Base-by-base conservation (phyloP, 2,797 vertebrate species). In the Alfaro cultratus region DNA sequence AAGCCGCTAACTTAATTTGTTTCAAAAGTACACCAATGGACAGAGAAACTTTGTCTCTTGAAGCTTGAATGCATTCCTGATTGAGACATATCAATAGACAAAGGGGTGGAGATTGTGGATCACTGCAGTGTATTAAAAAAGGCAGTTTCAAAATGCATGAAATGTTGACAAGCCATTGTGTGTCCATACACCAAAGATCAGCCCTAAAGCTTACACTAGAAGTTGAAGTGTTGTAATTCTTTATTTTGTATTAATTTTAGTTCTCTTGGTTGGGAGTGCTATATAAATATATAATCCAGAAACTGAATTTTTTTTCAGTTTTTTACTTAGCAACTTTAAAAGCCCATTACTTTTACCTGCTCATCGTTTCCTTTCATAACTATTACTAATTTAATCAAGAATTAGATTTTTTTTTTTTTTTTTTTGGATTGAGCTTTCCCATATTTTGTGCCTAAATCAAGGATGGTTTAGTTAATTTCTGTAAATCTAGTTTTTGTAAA, bases 401-500 rank as follows among this genome's bases (percentile, higher is more conserved):
- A 79, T 64, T 68, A 49, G 88, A 91, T 39, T 39, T 73, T 83
- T 57, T n/a, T 31, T 57, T 91, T 88, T 85, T 80, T 43, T 76
- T 81, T 92, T 90, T 87, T 85, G 64, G 82, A 90, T 85, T 87
- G 83, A 89, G 85, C 85, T 92, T 91, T 92, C 77, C 76, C 88
- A 86, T 94, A 93, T 89, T 88, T 89, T 93, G 92, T 95, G 94
- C 92, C 94, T 95, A 91, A 93, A 92, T 90, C 87, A 82, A 87
- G 53, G 85, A 86, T 85, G 76, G 78, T 87, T 91, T 83, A 81
- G 84, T 90, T 83, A 84, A 91, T 83, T 89, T 93, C 86, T 95
- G 92, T 95, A 94, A 93, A 94, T 94, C 87, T 94, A 94, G 94
- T 88, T 94, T 95, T 94, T 94, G 92, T 94, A 93, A 94, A 92